Base-by-base conservation (phyloP, 2,888 invertebrate genomes). In the Cerastis rubricosa region DNA sequence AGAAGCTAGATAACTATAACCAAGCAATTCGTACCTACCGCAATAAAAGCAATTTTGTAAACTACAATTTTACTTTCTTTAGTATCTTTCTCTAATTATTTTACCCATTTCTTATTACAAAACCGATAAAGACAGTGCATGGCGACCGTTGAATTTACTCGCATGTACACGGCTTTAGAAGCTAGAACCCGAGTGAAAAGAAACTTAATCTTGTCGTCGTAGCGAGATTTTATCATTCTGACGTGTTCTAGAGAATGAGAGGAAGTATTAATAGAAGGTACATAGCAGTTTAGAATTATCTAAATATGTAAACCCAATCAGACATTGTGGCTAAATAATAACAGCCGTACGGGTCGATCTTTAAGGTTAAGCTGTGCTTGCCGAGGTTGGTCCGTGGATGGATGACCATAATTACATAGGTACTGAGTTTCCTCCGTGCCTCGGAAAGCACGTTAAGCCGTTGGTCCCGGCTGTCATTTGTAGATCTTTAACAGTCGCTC, bases 141-240 rank as follows among this genome's bases (percentile, higher is more conserved):
- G 54, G n/a, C 57, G 25, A 57, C 6, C 6, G 25, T 59, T 17
- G 17, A 29, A 29, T 29, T 45, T 74, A 64, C 63, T 64, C 68
- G 63, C 11, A 79, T 70, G 61, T 43, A 67, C 25, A 40, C 22
- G 49, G 64, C 35, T 57, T 78, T 63, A 49, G 57, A 57, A 69
- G 40, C 68, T 43, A 47, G 14, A 25, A 35, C 29, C 8, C 9
- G 54, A 29, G 54, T 63, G 22, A 67, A 54, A 43, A 59, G 25
- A 35, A 78, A 67, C 40, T 47, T 67, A 22, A 29, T 54, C 43
- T 29, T 35, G 7, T 8, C 25, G 45, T 63, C n/a, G 22, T 61
- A 5, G 17, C 8, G 12, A n/a, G n/a, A n/a, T 43, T 12, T 25
- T 25, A 9, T 4, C 19, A 12, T 25, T 12, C 43, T 69, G n/a